Evolutionary conservation across 2,113 vertebrate species (phyloP).

Genomic region (Crocuta crocuta): DNA sequence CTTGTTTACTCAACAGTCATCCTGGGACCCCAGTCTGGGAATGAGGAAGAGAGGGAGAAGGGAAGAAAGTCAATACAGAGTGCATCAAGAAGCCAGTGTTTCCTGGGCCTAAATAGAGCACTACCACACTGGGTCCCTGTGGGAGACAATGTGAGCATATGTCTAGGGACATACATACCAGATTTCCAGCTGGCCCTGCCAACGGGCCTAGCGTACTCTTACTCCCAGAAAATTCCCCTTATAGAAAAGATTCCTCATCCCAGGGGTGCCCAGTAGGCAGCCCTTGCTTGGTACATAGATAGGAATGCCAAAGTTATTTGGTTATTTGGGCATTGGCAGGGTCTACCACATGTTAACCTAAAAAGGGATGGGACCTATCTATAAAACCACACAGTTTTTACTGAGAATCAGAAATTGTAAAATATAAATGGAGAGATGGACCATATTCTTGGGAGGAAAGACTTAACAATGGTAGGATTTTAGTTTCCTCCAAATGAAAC

Average conservation of each 20-base stretch:
- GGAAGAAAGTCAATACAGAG: background rate
- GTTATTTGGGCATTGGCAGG: background rate
- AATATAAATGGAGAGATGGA: constrained; percentile 59
- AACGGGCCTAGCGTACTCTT: background rate
- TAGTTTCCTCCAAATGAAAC: constrained; percentile 69
- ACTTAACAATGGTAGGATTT: constrained; percentile 73
- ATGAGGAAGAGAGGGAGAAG: background rate
- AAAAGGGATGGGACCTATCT: background rate
- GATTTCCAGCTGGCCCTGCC: background rate
- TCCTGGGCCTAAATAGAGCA: background rate
- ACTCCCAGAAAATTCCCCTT: background rate
- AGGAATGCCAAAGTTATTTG: background rate
- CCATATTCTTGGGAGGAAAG: constrained; percentile 47
- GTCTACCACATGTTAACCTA: background rate
- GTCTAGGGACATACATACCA: background rate
- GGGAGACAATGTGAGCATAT: background rate
- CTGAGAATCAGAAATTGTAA: constrained; percentile 48
- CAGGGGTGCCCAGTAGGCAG: background rate
- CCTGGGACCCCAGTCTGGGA: background rate
- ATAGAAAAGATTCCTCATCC: background rate
- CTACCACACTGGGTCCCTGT: background rate
- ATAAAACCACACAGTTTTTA: constrained; percentile 33
- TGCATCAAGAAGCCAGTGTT: background rate
- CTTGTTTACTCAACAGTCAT: background rate
- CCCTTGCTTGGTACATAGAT: background rate